These are phyloP conservation scores for Siniperca chuatsi DNA, from an alignment of 2,113 vertebrate species.

Conservation along the genomic window DNA sequence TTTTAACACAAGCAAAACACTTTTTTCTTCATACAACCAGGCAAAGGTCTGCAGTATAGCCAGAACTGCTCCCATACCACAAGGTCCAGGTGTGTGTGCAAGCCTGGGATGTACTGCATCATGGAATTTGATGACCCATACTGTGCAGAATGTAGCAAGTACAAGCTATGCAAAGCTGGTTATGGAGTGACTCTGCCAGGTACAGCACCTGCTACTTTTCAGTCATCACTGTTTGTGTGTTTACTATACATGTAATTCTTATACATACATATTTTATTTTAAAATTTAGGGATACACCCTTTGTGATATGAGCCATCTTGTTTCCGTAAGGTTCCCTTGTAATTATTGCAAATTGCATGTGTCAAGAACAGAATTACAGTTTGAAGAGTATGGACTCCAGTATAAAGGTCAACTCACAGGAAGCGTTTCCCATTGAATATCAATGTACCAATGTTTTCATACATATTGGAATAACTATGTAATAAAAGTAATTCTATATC, in stretches of 20 bases:
- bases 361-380: not conserved
- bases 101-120: slow-evolving; percentile 62
- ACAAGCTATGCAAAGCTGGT: slow-evolving; percentile 52
- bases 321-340: not conserved
- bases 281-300: not conserved
- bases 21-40: slow-evolving; percentile 50
- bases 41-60: slow-evolving; percentile 45
- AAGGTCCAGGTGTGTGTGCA: slow-evolving; percentile 71
- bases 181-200: slow-evolving; percentile 60
- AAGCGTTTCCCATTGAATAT: not conserved
- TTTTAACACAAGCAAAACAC: not conserved
- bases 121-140: fast-evolving
- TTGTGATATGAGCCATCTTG: not conserved
- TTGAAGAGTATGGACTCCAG: not conserved
- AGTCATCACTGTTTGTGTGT: not conserved
- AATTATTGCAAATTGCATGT: not conserved
- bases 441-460: not conserved
- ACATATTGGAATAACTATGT: not conserved
- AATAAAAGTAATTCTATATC: not conserved
- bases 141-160: slow-evolving; percentile 27
- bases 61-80: slow-evolving; percentile 60
- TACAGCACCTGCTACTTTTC: slow-evolving; percentile 46
- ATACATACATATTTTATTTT: not conserved
- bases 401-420: not conserved
- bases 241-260: not conserved